These are phyloP conservation scores for Diarsia mendica DNA, from an alignment of 2,888 invertebrate species.

Conservation along the genomic window DNA sequence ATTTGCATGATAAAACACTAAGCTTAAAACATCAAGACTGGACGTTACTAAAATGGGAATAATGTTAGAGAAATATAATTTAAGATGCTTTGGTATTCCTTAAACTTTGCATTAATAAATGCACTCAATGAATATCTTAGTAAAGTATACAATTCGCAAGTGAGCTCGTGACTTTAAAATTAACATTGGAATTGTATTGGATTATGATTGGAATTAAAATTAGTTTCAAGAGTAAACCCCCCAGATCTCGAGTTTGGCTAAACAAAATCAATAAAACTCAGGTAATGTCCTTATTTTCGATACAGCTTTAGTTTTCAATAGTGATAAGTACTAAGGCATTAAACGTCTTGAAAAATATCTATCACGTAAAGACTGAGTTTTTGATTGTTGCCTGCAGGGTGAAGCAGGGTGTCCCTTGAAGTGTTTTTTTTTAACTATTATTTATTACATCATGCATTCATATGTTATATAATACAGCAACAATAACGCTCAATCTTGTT, in stretches of 20 bases:
- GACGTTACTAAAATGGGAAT: constrained; percentile 2
- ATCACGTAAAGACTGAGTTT: neutral
- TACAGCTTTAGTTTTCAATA: no score
- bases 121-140: neutral
- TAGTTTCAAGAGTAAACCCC: no score
- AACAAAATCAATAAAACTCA: neutral
- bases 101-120: neutral
- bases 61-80: neutral
- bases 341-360: neutral
- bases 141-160: neutral
- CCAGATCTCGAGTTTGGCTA: neutral
- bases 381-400: neutral
- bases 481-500: no score
- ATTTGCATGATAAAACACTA: constrained; percentile 16
- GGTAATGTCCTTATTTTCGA: neutral
- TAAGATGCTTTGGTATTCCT: constrained; percentile 4
- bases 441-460: no score
- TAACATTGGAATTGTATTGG: no score
- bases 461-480: no score
- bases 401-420: no score
- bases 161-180: no score
- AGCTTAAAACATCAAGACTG: constrained; percentile 1
- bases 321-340: neutral
- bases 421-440: neutral
- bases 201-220: no score